These are phyloP conservation scores for Geothlypis trichas DNA, from an alignment of 2,113 vertebrate genomes.

Conservation along the genomic window DNA sequence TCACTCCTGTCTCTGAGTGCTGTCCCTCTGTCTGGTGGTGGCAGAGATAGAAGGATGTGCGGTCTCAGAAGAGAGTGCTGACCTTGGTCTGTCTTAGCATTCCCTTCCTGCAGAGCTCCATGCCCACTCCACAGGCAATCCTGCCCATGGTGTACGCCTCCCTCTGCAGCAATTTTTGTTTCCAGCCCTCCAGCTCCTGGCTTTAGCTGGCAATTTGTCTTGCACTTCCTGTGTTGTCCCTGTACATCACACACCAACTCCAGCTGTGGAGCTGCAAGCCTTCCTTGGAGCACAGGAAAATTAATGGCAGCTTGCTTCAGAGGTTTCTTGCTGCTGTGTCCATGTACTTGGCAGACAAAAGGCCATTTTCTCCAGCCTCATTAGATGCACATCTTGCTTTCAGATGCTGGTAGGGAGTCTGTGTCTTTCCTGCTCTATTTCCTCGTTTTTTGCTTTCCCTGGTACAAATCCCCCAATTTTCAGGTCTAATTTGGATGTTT, in stretches of 20 bases:
- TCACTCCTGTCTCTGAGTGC: no score
- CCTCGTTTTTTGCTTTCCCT: neutral
- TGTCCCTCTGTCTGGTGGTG: neutral
- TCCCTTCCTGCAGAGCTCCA: neutral
- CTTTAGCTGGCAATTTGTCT: neutral
- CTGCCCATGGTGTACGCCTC: neutral
- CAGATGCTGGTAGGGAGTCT: neutral
- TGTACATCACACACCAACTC: neutral
- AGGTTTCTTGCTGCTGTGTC: neutral
- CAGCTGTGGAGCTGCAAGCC: neutral
- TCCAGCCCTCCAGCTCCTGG: neutral
- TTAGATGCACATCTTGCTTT: neutral
- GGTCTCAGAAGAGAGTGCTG: neutral
- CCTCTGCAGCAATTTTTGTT: neutral
- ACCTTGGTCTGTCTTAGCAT: neutral
- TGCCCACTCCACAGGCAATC: fast-evolving
- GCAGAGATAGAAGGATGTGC: neutral
- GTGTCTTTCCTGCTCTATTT: neutral
- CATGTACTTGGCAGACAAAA: neutral
- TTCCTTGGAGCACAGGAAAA: neutral
- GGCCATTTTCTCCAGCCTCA: neutral
- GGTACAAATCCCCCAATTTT: neutral
- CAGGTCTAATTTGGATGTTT: neutral
- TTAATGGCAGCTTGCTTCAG: neutral
- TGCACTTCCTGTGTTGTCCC: neutral